Percentiles rank a stretch among this genome's conserved stretches.
Evolutionary conservation across 53 echinoderm and acorn worm genomes (phyloP).

Genomic region (Astropecten irregularis): DNA sequence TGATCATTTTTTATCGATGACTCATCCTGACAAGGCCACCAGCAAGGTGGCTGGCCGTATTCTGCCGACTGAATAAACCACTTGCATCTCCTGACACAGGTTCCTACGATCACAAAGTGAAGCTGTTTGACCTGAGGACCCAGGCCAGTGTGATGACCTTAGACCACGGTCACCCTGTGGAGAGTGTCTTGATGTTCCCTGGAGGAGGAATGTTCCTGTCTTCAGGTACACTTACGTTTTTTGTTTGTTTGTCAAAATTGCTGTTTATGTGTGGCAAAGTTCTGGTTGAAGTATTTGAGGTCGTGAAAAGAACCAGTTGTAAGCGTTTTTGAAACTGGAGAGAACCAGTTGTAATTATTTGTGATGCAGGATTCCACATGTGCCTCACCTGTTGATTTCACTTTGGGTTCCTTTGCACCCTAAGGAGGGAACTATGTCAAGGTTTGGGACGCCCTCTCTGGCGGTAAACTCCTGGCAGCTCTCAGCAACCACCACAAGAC

Average conservation of each 20-base stretch:
- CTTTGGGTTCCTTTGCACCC: neutral
- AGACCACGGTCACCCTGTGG: constrained; percentile 93
- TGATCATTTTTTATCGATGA: no score
- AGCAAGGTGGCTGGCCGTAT: no score
- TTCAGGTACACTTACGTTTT: constrained; percentile 74
- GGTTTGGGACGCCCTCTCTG: constrained; percentile 95
- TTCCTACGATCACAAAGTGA: constrained; percentile 94
- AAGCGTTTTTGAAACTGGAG: no score
- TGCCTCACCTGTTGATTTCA: neutral
- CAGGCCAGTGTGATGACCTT: constrained; percentile 76
- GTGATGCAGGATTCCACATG: no score
- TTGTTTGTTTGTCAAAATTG: neutral
- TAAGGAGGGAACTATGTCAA: constrained; percentile 89
- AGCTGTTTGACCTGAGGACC: constrained; percentile 88
- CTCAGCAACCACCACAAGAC: constrained; percentile 93
- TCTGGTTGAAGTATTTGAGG: neutral
- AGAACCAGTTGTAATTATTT: no score
- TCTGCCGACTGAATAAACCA: no score
- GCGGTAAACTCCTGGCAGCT: constrained; percentile 87
- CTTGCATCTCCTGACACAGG: constrained; percentile 49
- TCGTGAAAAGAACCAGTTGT: neutral
- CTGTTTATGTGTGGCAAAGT: neutral
- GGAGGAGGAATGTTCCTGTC: constrained; percentile 88
- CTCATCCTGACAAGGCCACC: no score
- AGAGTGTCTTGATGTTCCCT: constrained; percentile 94